Base-by-base conservation (phyloP, 2,888 invertebrate genomes). In the Hedya salicella region DNA sequence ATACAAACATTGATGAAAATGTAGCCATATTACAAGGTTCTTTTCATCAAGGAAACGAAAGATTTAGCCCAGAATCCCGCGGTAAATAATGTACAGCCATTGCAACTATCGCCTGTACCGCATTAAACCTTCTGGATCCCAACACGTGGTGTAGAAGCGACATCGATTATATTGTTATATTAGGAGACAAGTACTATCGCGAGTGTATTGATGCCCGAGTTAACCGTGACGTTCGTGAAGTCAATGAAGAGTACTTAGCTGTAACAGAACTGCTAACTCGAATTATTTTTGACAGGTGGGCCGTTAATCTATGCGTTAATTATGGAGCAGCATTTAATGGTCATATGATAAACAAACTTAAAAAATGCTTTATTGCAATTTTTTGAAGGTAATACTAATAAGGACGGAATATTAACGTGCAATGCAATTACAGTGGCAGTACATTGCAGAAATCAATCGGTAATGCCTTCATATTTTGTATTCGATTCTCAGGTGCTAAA, bases 401-500 rank as follows among this genome's bases (percentile, higher is more conserved):
- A n/a, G n/a, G 4, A 11, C 17, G 49, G 25, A 4, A 1, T 49
- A 11, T 14, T 53, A 17, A 36, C 52, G 13, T 17, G 19, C 11
- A 53, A 53, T 17, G 2, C 16, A 3, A 39, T 39, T 0, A 36
- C 52, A 0, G 19, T 53, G 14, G 52, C 52, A 1, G 39, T 53
- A 17, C 14, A 53, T 53, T 53, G 52, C 11, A 53, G 8, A 36
- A 17, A 8, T 13, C 5, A 30, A 19, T 1, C 19, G 25, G 3
- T 36, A 39, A 39, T 1, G 13, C 1, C 8, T n/a, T 5, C 17
- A 17, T 39, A 53, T 17, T 53, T 3, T 3, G 54, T 69, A 32
- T 69, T 69, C 42, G 63, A 66, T 52, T 72, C 66, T 5, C 67
- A 72, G 67, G 68, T 6, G 40, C 69, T 14, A 71, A 70, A 40